Base-by-base conservation (phyloP, 2,113 vertebrate species). In the Centropus bengalensis region DNA sequence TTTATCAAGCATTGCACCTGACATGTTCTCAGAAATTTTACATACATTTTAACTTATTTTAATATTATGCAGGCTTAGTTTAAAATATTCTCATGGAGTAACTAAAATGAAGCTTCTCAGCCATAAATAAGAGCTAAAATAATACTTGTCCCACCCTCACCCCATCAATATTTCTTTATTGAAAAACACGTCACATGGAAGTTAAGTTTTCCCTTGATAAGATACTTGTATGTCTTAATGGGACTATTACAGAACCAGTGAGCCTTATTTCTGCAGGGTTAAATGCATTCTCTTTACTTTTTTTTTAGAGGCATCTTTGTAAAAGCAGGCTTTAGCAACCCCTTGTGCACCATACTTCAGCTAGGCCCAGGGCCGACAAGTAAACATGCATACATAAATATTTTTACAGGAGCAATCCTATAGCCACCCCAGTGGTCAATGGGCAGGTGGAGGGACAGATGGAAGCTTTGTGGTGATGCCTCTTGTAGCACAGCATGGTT, bases 1-100 rank as follows among this genome's bases (percentile, higher is more conserved):
- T 98, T 98, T 98, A 97, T 98, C 97, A 98, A 97, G 95, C 97
- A 97, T 98, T 97, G 97, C 93, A 98, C 96, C 97, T 98, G 98
- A 98, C 97, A 97, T 96, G 90, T 92, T 96, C 97, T 98, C 97
- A 98, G 98, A 98, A 97, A 98, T 98, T 96, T 97, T 98, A 96
- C 97, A 97, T 97, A 94, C 91, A 95, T 98, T 97, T 98, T 97
- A 98, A 97, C 97, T 97, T 98, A 98, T 96, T 98, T 98, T 97
- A 98, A 97, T 98, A 97, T 95, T 88, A 95, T 97, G 96, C 97
- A 89, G 94, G 86, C 88, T 95, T 89, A 89, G 94, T 96, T 97
- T 96, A 95, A 98, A 97, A 97, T 97, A 97, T 96, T 94, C 96
- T 92, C 81, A 83, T 47, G 82, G 91, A 91, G 79, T 96, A 95